phyloP scores from a whole-genome alignment of 2,797 vertebrate genomes.

The Pogoniulus pusillus region DNA sequence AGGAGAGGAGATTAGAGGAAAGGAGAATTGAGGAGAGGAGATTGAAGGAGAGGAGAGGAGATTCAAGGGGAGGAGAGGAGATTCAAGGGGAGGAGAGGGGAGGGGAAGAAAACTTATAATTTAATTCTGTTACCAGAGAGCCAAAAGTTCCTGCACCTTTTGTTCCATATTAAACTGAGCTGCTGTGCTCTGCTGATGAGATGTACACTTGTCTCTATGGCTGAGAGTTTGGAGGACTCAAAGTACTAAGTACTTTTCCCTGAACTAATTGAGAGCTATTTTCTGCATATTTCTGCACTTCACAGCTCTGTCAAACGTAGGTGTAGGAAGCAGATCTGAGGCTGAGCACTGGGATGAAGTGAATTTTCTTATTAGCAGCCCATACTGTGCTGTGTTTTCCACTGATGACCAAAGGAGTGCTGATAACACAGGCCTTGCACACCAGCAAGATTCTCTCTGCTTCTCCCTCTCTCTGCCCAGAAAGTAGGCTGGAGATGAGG shows the following conservation, averaged over 20 bases:
- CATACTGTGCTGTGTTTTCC: not conserved
- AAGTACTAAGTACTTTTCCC: not conserved
- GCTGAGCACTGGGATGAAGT: not conserved
- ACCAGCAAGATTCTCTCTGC: not conserved
- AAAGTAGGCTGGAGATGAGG: fast-evolving
- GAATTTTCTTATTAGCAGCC: not conserved
- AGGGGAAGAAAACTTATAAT: not conserved
- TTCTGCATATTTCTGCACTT: not conserved
- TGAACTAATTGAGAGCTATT: not conserved
- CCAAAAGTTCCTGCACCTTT: not conserved
- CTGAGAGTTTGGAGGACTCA: not conserved
- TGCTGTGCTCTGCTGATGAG: not conserved
- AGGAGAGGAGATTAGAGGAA: no score
- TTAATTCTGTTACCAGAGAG: not conserved
- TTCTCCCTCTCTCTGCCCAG: not conserved
- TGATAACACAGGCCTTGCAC: not conserved
- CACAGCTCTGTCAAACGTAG: not conserved
- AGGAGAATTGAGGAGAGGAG: no score
- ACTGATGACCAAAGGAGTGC: not conserved
- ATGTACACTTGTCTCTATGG: not conserved
- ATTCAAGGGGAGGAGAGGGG: no score
- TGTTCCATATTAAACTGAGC: not conserved
- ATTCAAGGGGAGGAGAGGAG: no score
- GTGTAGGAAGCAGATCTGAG: not conserved
- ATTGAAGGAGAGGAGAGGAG: no score